These are phyloP conservation scores for Dermochelys coriacea DNA, from an alignment of 2,797 vertebrate genomes.

Conservation along the genomic window DNA sequence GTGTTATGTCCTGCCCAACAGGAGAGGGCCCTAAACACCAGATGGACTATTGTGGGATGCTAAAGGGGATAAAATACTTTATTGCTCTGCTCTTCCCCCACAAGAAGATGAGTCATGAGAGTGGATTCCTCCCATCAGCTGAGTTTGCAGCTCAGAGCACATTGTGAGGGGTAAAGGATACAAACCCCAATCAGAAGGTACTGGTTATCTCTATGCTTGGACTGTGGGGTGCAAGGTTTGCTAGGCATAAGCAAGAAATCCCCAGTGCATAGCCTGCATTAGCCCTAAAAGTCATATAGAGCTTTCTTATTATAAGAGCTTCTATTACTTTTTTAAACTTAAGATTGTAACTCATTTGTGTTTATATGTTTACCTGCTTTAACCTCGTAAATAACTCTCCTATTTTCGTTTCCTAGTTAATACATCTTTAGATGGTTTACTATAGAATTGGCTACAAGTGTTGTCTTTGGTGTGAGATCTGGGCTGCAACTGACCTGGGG, in stretches of 20 bases:
- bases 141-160: background rate
- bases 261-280: background rate
- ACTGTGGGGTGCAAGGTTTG: background rate
- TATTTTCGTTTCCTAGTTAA: background rate
- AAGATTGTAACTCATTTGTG: background rate
- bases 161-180: background rate
- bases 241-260: background rate
- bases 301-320: background rate
- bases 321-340: background rate
- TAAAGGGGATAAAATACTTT: background rate
- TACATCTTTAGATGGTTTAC: background rate
- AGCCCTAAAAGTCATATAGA: background rate
- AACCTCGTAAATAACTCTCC: background rate
- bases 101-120: background rate
- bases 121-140: background rate
- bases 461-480: background rate
- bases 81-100: background rate
- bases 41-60: background rate
- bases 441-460: background rate
- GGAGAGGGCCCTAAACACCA: background rate
- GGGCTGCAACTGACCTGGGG: background rate
- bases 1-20: background rate
- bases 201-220: background rate
- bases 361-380: background rate
- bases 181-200: background rate